Percentiles rank a stretch among this genome's conserved stretches.
Evolutionary conservation across 2,113 vertebrate genomes (phyloP).

Genomic region (Lasiurus borealis): DNA sequence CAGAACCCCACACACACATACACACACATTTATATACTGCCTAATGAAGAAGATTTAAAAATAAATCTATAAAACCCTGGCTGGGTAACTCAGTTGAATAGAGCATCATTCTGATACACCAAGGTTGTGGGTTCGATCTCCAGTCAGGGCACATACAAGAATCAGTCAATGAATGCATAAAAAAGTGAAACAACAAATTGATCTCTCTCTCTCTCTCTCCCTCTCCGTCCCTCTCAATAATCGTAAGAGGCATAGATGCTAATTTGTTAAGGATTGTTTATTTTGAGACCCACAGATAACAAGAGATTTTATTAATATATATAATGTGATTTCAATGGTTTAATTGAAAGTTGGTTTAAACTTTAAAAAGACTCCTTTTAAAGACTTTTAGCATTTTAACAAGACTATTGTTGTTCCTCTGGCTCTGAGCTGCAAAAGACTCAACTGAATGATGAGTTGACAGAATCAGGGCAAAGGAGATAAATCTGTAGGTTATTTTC

Average conservation of each 20-base stretch:
- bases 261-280: background rate
- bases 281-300: background rate
- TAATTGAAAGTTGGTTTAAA: too few relatives aligned
- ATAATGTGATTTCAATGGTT: background rate
- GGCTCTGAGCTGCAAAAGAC: background rate
- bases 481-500: background rate
- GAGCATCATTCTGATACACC: too few relatives aligned
- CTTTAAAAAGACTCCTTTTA: background rate
- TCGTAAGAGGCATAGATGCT: background rate
- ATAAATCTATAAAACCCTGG: too few relatives aligned
- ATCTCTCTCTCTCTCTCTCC: too few relatives aligned
- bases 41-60: background rate
- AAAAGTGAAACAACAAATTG: too few relatives aligned
- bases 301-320: background rate
- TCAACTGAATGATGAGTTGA: background rate
- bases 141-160: too few relatives aligned
- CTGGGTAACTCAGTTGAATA: too few relatives aligned
- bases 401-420: background rate
- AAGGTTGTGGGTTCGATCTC: too few relatives aligned
- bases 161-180: too few relatives aligned
- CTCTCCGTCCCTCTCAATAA: background rate
- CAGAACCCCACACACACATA: background rate
- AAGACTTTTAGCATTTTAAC: background rate
- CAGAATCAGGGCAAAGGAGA: background rate
- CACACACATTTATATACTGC: background rate